phyloP scores from a whole-genome alignment of 1,140 invertebrate species.

The Habropoda laboriosa region DNA sequence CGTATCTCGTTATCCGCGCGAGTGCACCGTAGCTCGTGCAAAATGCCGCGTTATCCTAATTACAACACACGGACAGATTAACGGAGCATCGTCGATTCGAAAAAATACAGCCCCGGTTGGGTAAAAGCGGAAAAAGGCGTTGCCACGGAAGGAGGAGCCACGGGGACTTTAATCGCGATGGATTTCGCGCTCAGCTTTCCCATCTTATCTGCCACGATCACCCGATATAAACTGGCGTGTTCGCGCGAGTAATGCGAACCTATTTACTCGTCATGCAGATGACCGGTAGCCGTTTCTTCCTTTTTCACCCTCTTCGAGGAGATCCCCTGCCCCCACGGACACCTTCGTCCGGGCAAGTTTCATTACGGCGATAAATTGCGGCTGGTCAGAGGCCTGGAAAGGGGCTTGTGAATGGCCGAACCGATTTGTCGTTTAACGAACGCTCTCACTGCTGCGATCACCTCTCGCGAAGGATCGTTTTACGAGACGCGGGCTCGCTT shows the following conservation, averaged over 20 bases:
- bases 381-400: neutral
- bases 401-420: constrained; percentile 38
- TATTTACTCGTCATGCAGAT: constrained; percentile 78
- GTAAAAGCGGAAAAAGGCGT: neutral
- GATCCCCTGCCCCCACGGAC: neutral
- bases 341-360: constrained; percentile 55
- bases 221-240: constrained; percentile 72
- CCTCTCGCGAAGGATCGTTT: neutral
- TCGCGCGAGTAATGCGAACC: constrained; percentile 72
- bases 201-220: constrained; percentile 67
- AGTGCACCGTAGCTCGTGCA: neutral
- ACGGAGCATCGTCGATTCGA: no score
- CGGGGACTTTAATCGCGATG: neutral
- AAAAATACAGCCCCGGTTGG: neutral
- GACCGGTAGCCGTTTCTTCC: constrained; percentile 73
- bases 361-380: constrained; percentile 74
- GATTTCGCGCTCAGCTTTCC: neutral
- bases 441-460: constrained; percentile 44
- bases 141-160: neutral
- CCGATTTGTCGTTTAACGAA: constrained; percentile 54
- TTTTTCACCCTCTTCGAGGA: constrained; percentile 49
- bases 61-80: neutral
- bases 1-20: neutral
- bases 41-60: neutral
- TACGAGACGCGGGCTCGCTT: neutral